Percentiles rank a stretch among this genome's conserved stretches.
Evolutionary conservation across 2,888 invertebrate species (phyloP).

Genomic region (Parapristionchus giblindavisi): DNA sequence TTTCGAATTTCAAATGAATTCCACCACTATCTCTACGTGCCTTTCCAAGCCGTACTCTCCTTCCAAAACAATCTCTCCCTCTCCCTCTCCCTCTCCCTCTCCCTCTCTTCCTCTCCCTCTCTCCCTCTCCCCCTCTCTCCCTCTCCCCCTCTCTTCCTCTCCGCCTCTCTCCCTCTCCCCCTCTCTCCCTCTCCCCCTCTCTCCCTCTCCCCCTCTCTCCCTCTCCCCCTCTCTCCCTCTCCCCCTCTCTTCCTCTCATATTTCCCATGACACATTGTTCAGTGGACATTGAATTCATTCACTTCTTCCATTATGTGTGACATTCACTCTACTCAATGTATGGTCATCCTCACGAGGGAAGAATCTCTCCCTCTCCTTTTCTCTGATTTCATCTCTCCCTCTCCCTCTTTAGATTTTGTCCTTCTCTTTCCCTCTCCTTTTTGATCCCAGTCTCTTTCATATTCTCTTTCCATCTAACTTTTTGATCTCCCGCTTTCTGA

Average conservation of each 20-base stretch:
- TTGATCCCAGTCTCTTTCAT: too few species aligned
- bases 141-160: slow-evolving; percentile 44
- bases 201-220: slow-evolving; percentile 17
- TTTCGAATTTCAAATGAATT: too few species aligned
- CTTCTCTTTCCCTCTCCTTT: slow-evolving; percentile 17
- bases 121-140: slow-evolving; percentile 11
- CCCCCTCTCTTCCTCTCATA: slow-evolving; percentile 24
- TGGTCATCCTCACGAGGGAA: too few species aligned
- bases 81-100: neutral
- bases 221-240: slow-evolving; percentile 29
- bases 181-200: slow-evolving; percentile 32
- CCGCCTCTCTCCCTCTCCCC: slow-evolving; percentile 37
- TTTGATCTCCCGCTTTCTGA: neutral
- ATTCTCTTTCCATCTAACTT: neutral
- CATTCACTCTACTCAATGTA: slow-evolving; percentile 14
- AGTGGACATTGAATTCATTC: slow-evolving; percentile 35
- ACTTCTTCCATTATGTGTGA: slow-evolving; percentile 11
- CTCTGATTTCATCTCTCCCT: neutral
- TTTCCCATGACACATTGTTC: neutral
- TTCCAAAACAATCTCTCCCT: neutral
- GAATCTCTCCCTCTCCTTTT: too few species aligned
- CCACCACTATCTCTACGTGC: too few species aligned
- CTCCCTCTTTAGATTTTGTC: neutral
- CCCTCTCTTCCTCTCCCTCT: neutral
- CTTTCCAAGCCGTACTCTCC: too few species aligned